These are phyloP conservation scores for Fabriciana adippe DNA, from an alignment of 2,888 invertebrate genomes.

Conservation along the genomic window DNA sequence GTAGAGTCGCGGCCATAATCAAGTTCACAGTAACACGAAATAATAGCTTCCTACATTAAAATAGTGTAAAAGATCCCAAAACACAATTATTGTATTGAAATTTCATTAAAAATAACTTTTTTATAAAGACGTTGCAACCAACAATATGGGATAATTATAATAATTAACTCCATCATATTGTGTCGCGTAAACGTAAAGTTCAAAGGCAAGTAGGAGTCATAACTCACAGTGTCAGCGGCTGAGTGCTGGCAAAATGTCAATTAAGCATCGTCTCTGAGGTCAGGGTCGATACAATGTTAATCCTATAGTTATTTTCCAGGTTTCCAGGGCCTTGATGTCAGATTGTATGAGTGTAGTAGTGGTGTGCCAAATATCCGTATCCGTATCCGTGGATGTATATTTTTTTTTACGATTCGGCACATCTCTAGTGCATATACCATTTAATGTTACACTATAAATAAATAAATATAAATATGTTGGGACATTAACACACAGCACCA, in stretches of 20 bases:
- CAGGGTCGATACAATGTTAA: slow-evolving; percentile 6
- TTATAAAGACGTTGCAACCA: neutral
- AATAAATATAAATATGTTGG: too few relatives aligned
- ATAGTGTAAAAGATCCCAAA: neutral
- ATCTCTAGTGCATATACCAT: too few relatives aligned
- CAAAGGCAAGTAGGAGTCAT: slow-evolving; percentile 28
- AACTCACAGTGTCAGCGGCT: slow-evolving; percentile 29
- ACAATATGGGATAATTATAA: slow-evolving; percentile 1
- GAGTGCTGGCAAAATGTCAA: slow-evolving; percentile 34
- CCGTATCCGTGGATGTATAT: too few relatives aligned
- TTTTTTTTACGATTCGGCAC: too few relatives aligned
- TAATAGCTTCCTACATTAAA: too few relatives aligned
- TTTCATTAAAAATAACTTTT: too few relatives aligned
- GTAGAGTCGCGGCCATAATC: too few relatives aligned
- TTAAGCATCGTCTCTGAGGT: slow-evolving; percentile 22
- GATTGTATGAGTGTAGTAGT: neutral
- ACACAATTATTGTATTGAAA: neutral
- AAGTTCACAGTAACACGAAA: too few relatives aligned
- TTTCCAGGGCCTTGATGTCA: neutral
- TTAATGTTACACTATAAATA: too few relatives aligned
- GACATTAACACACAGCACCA: too few relatives aligned
- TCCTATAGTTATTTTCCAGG: neutral
- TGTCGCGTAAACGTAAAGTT: slow-evolving; percentile 32
- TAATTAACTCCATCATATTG: slow-evolving; percentile 22
- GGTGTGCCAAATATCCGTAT: too few relatives aligned